These are phyloP conservation scores for Fissipunctia ypsillon DNA, from an alignment of 2,888 invertebrate species.

Conservation along the genomic window DNA sequence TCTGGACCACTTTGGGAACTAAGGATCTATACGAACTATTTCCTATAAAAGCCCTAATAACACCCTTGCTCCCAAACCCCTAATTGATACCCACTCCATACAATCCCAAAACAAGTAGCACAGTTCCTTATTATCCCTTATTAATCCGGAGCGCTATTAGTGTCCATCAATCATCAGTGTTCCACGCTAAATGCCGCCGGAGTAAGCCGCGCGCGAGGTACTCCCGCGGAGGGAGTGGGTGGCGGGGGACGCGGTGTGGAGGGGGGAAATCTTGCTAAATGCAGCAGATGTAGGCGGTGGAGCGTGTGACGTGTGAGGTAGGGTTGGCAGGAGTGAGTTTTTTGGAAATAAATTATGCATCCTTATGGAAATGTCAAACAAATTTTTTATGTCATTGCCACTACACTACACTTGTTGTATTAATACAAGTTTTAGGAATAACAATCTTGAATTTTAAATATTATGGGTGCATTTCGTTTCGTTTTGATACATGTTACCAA, in stretches of 20 bases:
- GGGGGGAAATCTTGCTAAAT: conserved; percentile 66
- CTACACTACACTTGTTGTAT: no score
- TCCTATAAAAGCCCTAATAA: conserved; percentile 3
- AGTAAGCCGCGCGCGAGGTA: conserved; percentile 49
- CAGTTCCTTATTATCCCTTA: conserved; percentile 40
- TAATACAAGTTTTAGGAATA: no score
- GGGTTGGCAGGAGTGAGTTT: conserved; percentile 49
- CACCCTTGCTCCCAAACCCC: neutral
- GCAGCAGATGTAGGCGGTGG: conserved; percentile 69
- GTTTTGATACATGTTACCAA: no score
- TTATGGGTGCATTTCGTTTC: no score
- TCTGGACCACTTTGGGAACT: no score
- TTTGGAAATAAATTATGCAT: no score
- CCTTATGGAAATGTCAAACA: no score
- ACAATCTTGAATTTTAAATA: no score
- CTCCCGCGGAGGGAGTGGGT: conserved; percentile 18
- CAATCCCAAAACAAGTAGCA: conserved; percentile 7
- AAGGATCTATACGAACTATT: neutral
- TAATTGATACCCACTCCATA: conserved; percentile 42
- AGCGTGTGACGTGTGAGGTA: conserved; percentile 73
- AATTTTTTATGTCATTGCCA: no score
- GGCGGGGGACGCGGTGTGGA: neutral
- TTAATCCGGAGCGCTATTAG: conserved; percentile 76
- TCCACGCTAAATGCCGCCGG: conserved; percentile 61
- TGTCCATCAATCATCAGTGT: conserved; percentile 76